phyloP scores from a whole-genome alignment of 2,888 invertebrate species.

The Leptinotarsa tumamoca region DNA sequence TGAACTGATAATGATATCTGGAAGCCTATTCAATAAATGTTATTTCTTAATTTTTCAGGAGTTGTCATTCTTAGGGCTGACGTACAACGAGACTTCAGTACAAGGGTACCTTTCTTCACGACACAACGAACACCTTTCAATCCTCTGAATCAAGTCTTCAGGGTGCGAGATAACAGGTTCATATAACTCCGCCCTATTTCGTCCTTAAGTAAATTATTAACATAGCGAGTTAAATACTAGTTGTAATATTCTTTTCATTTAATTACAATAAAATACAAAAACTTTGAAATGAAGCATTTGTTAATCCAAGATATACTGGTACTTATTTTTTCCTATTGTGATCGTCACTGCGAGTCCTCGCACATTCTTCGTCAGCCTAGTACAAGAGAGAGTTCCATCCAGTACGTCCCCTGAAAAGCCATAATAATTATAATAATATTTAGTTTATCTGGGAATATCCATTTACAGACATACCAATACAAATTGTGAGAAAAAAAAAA shows the following conservation, averaged over 20 bases:
- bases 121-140: slow-evolving; percentile 66
- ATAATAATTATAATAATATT: slow-evolving; percentile 1
- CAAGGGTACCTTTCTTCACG: slow-evolving; percentile 60
- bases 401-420: slow-evolving; percentile 69
- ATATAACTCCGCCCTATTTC: slow-evolving; percentile 38
- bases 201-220: slow-evolving; percentile 55
- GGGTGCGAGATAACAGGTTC: slow-evolving; percentile 64
- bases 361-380: slow-evolving; percentile 79
- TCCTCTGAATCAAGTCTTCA: slow-evolving; percentile 70
- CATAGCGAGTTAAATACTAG: slow-evolving; percentile 53
- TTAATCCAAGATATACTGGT: slow-evolving; percentile 68
- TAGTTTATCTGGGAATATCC: too few species aligned
- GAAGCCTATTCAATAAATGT: too few species aligned
- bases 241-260: slow-evolving; percentile 54
- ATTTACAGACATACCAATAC: too few species aligned
- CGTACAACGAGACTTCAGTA: slow-evolving; percentile 72
- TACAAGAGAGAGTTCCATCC: slow-evolving; percentile 80
- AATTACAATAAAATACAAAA: slow-evolving; percentile 53
- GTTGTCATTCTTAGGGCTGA: slow-evolving; percentile 87
- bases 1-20: too few species aligned
- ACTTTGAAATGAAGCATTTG: slow-evolving; percentile 16
- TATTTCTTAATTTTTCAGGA: slow-evolving; percentile 65
- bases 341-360: slow-evolving; percentile 80
- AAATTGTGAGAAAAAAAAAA: too few species aligned
- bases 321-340: slow-evolving; percentile 72